Evolutionary conservation across 1,140 invertebrate species (phyloP).

Genomic region (Magallana gigas): DNA sequence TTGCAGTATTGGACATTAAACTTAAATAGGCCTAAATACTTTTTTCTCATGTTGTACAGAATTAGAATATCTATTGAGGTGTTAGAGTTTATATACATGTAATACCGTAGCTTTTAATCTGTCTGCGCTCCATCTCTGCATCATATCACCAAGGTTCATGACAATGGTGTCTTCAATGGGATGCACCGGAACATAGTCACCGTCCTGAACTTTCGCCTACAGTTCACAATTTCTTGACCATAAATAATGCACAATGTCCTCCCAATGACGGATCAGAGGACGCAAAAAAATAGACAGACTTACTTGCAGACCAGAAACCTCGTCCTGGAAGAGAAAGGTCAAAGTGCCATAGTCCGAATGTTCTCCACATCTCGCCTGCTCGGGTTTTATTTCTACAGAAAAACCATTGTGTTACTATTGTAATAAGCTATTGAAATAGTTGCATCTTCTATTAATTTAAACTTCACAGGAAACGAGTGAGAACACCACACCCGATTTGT

Average conservation of each 20-base stretch:
- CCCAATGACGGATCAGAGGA: too few relatives aligned
- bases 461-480: background rate
- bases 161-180: constrained; percentile 89
- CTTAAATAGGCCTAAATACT: background rate
- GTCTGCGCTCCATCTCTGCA: constrained; percentile 87
- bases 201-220: constrained; percentile 79
- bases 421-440: background rate
- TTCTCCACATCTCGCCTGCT: constrained; percentile 84
- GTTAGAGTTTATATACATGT: too few relatives aligned
- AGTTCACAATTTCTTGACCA: too few relatives aligned
- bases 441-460: background rate
- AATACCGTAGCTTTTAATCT: constrained; percentile 84
- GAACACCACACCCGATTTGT: background rate
- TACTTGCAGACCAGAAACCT: constrained; percentile 40
- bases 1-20: background rate
- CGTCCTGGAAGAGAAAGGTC: constrained; percentile 85
- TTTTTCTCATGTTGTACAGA: too few relatives aligned
- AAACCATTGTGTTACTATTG: background rate
- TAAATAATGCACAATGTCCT: too few relatives aligned
- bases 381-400: constrained; percentile 70
- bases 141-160: constrained; percentile 87
- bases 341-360: constrained; percentile 88
- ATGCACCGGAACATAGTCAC: constrained; percentile 87
- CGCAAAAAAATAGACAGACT: background rate
- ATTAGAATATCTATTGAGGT: too few relatives aligned